Base-by-base conservation (phyloP, 2,888 invertebrate species). In the Heliconius ismenius region DNA sequence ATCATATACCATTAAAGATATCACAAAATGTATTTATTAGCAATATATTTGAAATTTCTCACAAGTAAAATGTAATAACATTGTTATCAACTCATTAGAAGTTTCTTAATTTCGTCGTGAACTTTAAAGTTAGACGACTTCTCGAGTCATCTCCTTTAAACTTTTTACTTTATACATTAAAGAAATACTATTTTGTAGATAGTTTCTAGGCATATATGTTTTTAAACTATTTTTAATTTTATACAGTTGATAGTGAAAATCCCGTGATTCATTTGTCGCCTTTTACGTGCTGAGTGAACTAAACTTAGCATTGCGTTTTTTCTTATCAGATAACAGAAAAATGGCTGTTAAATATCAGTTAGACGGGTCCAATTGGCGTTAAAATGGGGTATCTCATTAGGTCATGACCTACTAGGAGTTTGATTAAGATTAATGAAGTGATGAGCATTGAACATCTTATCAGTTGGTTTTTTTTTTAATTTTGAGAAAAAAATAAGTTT, bases 71-170 rank as follows among this genome's bases (percentile, higher is more conserved):
- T 76, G 63, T 75, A 58, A 69, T 76, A 78, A 78, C 75, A 76
- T 76, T 77, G 75, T 77, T 79, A 78, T 72, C 70, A 79, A 75
- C 76, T 78, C 73, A 69, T 73, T 76, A 78, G 60, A 78, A 78
- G 75, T 78, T 79, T 39, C 76, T 75, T 78, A 76, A 78, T 79
- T 76, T 78, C 76, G 67, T 79, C 74, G 58, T 74, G 78, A 78
- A 79, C 78, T 79, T 76, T 76, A 75, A 78, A 76, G 76, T 79
- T 75, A 73, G 78, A 73, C 78, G 76, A 75, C 75, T 60, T 24
- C 43, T 72, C 60, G 60, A 60, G 43, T 49, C 72, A 21, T 39
- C 18, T 39, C 10, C 21, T 73, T 24, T 24, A 62, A 60, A 73
- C 72, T 62, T 73, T 73, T 39, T 62, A 62, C 72, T 73, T 73